Evolutionary conservation across 1,140 invertebrate genomes (phyloP).

Genomic region (Aphaenogaster floridana): DNA sequence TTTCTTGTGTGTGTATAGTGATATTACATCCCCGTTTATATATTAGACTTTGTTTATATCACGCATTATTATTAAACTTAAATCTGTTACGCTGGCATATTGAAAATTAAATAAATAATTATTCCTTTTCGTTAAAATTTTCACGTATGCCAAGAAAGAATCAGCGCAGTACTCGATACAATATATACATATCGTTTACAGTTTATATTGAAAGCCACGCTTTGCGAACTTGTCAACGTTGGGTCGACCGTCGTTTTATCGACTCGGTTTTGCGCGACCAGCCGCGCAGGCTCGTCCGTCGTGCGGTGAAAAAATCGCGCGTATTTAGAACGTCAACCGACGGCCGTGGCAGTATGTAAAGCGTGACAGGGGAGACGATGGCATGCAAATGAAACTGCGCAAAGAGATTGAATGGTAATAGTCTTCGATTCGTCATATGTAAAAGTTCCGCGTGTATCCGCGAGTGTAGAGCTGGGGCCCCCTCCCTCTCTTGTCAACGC

Average conservation of each 20-base stretch:
- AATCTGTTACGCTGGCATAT: not conserved
- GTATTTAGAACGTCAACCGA: conserved; percentile 62
- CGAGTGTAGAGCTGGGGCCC: conserved; percentile 58
- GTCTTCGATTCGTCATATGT: conserved; percentile 86
- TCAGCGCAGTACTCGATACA: not conserved
- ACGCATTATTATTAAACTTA: not conserved
- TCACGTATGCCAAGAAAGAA: not conserved
- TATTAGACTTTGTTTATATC: not conserved
- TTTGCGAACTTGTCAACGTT: conserved; percentile 15
- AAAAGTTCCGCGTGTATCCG: conserved; percentile 80
- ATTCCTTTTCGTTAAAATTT: not conserved
- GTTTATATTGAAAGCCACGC: not conserved
- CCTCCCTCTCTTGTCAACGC: conserved; percentile 65
- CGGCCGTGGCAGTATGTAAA: conserved; percentile 76
- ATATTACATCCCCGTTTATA: not conserved
- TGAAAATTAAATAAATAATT: not conserved
- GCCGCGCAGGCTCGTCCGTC: conserved; percentile 25
- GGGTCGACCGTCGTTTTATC: conserved; percentile 43
- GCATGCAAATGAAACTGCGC: conserved; percentile 81
- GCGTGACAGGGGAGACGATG: conserved; percentile 77
- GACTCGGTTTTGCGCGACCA: not conserved
- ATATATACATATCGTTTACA: not conserved
- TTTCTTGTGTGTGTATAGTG: not conserved
- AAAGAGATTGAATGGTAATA: conserved; percentile 86
- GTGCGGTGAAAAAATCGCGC: conserved; percentile 40